Base-by-base conservation (phyloP, 1,140 invertebrate species). In the Hylaeus anthracinus region DNA sequence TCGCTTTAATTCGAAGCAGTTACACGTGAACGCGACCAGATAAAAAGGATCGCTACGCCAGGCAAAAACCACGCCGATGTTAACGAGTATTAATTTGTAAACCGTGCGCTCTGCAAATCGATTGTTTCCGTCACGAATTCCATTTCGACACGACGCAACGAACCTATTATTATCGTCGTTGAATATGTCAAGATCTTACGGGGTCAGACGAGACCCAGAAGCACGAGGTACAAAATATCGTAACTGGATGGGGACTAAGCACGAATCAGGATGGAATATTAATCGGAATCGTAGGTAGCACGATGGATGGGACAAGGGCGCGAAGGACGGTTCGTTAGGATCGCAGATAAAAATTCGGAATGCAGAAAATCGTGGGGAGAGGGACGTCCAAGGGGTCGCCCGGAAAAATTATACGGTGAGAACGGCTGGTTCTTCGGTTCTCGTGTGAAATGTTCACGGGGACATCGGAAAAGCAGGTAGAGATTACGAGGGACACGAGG, bases 381-480 rank as follows among this genome's bases (percentile, higher is more conserved):
- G 5, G n/a, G 3, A 5, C n/a, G 58, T 58, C 5, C 55, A 8
- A 53, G 55, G 55, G 58, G 0, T 3, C 5, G n/a, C n/a, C 10
- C 60, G 51, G 10, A 14, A 61, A 73, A 79, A 79, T 73, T 65
- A 65, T 79, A 72, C 61, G 51, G 12, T 14, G 66, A 55, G 70
- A 43, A 75, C 66, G 73, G 67, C 45, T 53, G 71, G 41, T 51
- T n/a, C 14, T 37, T 12, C 10, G 15, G 12, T 51, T 61, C 51
- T 76, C 69, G 60, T 84, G 77, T 86, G 73, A 84, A 86, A 87
- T 75, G 72, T 86, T 39, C 6, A 65, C 56, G 41, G 41, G 58
- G 51, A 81, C 61, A 71, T 82, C 71, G 67, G 81, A 76, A 86
- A 80, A 86, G 72, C 85, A 86, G 84, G 85, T 86, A 86, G 69